Evolutionary conservation across 2,113 vertebrate species (phyloP).

Genomic region (Fukomys damarensis): DNA sequence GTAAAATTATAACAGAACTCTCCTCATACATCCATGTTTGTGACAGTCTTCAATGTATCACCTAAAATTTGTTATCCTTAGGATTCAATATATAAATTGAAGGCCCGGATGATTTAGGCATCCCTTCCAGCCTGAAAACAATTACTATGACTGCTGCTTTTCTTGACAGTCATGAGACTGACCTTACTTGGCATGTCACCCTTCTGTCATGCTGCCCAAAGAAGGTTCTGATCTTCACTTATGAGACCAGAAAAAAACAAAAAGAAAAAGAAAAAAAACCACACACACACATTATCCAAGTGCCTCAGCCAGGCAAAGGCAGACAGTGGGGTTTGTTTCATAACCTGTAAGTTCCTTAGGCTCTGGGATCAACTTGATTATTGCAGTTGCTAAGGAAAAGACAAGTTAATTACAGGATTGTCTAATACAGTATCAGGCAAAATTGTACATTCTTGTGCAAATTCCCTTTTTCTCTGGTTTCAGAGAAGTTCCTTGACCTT

Average conservation of each 20-base stretch:
- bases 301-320: background rate
- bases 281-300: background rate
- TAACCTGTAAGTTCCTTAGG: background rate
- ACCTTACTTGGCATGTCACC: background rate
- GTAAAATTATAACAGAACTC: background rate
- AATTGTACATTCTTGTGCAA: background rate
- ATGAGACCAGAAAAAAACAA: background rate
- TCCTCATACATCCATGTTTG: background rate
- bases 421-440: background rate
- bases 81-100: background rate
- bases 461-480: background rate
- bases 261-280: no score
- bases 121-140: background rate
- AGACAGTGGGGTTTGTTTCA: background rate
- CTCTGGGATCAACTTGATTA: background rate
- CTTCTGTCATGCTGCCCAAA: background rate
- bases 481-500: conserved; percentile 13
- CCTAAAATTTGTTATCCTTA: background rate
- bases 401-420: conserved; percentile 16
- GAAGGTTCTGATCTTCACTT: background rate
- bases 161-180: background rate
- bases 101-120: background rate
- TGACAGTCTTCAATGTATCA: background rate
- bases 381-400: background rate
- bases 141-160: background rate